phyloP scores from a whole-genome alignment of 2,888 invertebrate species.

The Ametastegia equiseti region DNA sequence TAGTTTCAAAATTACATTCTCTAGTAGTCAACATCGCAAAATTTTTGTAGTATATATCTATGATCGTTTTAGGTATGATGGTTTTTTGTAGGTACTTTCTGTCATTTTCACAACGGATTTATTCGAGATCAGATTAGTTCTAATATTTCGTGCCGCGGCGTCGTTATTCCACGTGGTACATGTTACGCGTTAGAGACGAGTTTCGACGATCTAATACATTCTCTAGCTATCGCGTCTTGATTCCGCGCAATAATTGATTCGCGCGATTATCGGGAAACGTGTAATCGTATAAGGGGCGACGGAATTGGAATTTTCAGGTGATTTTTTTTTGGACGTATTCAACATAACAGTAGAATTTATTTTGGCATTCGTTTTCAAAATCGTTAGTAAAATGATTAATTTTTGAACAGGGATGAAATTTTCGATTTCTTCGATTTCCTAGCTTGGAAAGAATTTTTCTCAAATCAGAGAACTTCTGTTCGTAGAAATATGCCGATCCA shows the following conservation, averaged over 20 bases:
- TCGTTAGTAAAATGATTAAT: neutral
- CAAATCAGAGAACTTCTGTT: neutral
- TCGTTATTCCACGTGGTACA: neutral
- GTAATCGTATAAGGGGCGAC: neutral
- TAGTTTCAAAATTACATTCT: too few species aligned
- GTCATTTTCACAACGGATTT: neutral
- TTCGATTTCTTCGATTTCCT: neutral
- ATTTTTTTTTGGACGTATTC: neutral
- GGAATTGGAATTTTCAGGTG: neutral
- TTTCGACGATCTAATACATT: slow-evolving; percentile 10
- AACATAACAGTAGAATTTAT: neutral
- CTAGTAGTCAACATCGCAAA: too few species aligned
- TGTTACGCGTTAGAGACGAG: neutral
- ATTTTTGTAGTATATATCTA: too few species aligned
- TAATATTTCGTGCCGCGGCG: neutral
- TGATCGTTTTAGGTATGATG: neutral
- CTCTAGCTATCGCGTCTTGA: neutral
- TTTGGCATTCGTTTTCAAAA: neutral
- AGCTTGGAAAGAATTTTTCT: neutral
- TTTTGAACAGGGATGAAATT: neutral
- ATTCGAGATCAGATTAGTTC: neutral
- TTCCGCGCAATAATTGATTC: neutral
- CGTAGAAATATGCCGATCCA: neutral
- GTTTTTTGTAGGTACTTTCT: neutral
- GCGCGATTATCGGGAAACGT: too few species aligned